Evolutionary conservation across 2,113 vertebrate species (phyloP).

Genomic region (Climacteris rufus): DNA sequence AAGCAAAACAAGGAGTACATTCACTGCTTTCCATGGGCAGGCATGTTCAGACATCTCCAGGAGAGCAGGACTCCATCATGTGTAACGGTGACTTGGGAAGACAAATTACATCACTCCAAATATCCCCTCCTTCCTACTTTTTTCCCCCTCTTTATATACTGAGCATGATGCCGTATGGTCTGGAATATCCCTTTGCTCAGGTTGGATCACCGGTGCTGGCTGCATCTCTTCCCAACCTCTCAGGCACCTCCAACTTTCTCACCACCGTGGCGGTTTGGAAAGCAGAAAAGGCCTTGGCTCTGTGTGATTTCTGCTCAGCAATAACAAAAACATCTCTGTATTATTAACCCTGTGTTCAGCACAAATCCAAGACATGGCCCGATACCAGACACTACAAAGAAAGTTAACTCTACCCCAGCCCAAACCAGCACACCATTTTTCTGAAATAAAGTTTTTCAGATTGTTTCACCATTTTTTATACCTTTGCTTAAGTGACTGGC

Average conservation of each 20-base stretch:
- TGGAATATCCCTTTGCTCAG: not conserved
- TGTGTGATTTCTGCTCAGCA: not conserved
- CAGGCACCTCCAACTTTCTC: not conserved
- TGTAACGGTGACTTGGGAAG: rapidly evolving
- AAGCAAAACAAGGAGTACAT: not conserved
- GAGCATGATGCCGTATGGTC: not conserved
- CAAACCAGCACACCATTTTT: not conserved
- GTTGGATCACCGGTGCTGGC: not conserved
- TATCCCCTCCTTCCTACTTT: not conserved
- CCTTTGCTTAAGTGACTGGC: not conserved
- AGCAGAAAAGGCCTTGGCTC: not conserved
- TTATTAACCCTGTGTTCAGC: not conserved
- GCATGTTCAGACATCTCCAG: not conserved
- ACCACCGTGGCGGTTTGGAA: too few species aligned
- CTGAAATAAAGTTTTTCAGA: not conserved
- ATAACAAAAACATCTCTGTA: not conserved
- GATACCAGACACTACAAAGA: too few species aligned
- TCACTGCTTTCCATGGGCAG: not conserved
- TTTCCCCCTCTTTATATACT: too few species aligned
- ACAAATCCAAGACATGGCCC: not conserved
- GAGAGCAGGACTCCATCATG: not conserved
- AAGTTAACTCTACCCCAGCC: not conserved
- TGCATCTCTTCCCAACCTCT: not conserved
- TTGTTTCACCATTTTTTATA: not conserved
- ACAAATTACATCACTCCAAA: not conserved